phyloP scores from a whole-genome alignment of 2,888 invertebrate genomes.

The Abscondita cerata region DNA sequence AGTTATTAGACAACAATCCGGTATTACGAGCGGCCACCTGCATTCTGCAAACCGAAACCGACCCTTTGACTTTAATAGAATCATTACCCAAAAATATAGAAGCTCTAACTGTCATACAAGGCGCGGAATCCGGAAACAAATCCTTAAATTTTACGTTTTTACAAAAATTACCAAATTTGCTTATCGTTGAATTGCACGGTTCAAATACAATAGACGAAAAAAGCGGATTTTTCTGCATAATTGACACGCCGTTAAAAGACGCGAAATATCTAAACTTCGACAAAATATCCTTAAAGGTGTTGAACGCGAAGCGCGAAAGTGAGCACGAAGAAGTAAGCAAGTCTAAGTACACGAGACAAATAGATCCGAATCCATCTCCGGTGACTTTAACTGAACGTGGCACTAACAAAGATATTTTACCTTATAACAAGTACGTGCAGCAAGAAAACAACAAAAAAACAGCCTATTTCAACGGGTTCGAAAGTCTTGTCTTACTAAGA shows the following conservation, averaged over 20 bases:
- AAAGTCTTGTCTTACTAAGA: constrained; percentile 64
- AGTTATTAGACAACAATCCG: constrained; percentile 55
- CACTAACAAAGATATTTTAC: constrained; percentile 64
- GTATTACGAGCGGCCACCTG: constrained; percentile 63
- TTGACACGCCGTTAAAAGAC: constrained; percentile 59
- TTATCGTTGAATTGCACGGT: constrained; percentile 68
- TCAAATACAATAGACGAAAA: constrained; percentile 52
- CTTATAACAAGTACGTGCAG: constrained; percentile 69
- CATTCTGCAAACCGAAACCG: constrained; percentile 60
- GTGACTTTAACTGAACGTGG: constrained; percentile 53
- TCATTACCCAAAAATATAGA: constrained; percentile 61
- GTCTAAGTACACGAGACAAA: constrained; percentile 54
- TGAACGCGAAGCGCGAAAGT: constrained; percentile 57
- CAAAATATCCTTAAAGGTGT: constrained; percentile 52
- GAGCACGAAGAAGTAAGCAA: constrained; percentile 54
- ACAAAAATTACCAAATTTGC: constrained; percentile 60
- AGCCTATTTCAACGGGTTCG: constrained; percentile 61
- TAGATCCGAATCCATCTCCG: constrained; percentile 48
- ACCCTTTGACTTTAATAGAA: constrained; percentile 56
- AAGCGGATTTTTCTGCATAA: constrained; percentile 57
- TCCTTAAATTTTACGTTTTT: constrained; percentile 59
- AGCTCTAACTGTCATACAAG: constrained; percentile 66
- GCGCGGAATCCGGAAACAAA: constrained; percentile 60
- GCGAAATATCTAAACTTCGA: constrained; percentile 65
- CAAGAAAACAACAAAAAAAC: constrained; percentile 59